Base-by-base conservation (phyloP, 1,140 invertebrate genomes). In the Maconellicoccus hirsutus region DNA sequence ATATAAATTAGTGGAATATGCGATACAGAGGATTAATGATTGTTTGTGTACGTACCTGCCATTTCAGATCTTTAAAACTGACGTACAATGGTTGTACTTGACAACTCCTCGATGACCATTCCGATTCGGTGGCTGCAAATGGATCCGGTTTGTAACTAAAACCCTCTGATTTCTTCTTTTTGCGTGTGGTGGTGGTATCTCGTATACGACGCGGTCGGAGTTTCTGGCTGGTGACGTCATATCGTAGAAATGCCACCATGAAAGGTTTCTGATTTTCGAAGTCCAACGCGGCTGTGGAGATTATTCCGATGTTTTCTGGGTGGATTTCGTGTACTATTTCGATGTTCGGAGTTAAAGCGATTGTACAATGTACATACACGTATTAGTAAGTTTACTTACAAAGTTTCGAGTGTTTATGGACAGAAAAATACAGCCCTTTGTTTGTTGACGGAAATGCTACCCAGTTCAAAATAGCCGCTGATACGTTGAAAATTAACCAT, bases 71-170 rank as follows among this genome's bases (percentile, higher is more conserved):
- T 75, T 88, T 88, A 78, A 95, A 96, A 79, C 88, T 93, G 14
- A 96, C 92, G 78, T 93, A 94, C 1, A 96, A 80, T 38, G 89
- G 93, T 78, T 92, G 89, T 75, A 93, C 90, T 79, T 92, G 89
- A 80, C 93, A 95, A 70, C 12, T 33, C 29, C 29, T 33, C 29
- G 29, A n/a, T n/a, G n/a, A n/a, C n/a, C n/a, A n/a, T n/a, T n/a
- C n/a, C n/a, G n/a, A n/a, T n/a, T n/a, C n/a, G n/a, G n/a, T n/a
- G n/a, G n/a, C n/a, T n/a, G n/a, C n/a, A n/a, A n/a, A n/a, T n/a
- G n/a, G n/a, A n/a, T n/a, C n/a, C n/a, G 29, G 29, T 6, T 33
- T 33, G 3, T 3, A 33, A 33, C 12, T 33, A 33, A 33, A 33
- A 33, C 29, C n/a, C n/a, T n/a, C n/a, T 33, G 29, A 3, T 33